These are phyloP conservation scores for Flexamia atlantica DNA, from an alignment of 2,888 invertebrate species.

Conservation along the genomic window DNA sequence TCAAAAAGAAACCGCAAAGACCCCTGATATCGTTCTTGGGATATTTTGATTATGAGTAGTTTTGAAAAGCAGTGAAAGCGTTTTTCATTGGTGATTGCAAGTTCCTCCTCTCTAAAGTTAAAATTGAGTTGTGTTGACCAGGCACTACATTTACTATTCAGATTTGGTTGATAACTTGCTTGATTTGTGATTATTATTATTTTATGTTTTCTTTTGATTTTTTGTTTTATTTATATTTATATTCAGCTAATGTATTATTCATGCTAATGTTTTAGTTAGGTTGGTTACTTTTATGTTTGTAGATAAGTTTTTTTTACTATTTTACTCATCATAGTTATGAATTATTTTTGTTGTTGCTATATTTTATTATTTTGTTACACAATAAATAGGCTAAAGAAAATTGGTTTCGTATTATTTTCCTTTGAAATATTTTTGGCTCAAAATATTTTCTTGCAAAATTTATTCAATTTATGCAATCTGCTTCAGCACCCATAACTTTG, in stretches of 20 bases:
- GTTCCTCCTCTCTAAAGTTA: neutral
- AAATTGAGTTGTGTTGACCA: too few species aligned
- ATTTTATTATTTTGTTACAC: constrained; percentile 62
- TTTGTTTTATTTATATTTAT: neutral
- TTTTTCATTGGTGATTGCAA: neutral
- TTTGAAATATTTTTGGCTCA: neutral
- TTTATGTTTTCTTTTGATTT: too few species aligned
- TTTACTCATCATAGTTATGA: constrained; percentile 64
- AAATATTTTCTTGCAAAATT: too few species aligned
- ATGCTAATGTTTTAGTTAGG: neutral
- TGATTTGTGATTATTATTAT: too few species aligned
- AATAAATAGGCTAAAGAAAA: constrained; percentile 19
- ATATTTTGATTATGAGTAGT: constrained; percentile 22
- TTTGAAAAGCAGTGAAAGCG: too few species aligned
- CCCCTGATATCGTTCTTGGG: constrained; percentile 22
- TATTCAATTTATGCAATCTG: too few species aligned
- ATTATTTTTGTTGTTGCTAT: constrained; percentile 24
- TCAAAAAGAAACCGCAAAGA: constrained; percentile 47
- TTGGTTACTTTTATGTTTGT: neutral
- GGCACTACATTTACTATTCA: too few species aligned
- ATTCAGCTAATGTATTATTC: neutral
- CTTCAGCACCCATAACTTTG: too few species aligned
- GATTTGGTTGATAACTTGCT: too few species aligned
- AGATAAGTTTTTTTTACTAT: neutral
- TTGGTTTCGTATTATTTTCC: constrained; percentile 37